Evolutionary conservation across 2,888 invertebrate genomes (phyloP).

Genomic region (Brachyptera risi): DNA sequence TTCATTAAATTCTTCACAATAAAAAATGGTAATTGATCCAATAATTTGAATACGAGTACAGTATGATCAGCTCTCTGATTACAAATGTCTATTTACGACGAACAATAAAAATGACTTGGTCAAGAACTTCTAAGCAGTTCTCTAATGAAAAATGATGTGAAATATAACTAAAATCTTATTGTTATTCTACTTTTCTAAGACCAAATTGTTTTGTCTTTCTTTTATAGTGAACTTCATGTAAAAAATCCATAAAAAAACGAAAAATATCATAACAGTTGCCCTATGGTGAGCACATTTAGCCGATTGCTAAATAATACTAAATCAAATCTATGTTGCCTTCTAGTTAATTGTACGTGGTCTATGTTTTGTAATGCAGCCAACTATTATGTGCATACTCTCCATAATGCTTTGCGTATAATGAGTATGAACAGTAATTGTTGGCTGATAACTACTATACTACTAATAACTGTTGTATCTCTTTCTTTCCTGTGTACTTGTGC

Average conservation of each 20-base stretch:
- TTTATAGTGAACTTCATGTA: slow-evolving; percentile 48
- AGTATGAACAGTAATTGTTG: slow-evolving; percentile 7
- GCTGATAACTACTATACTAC: background rate
- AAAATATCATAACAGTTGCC: slow-evolving; percentile 28
- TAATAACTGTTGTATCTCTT: slow-evolving; percentile 5
- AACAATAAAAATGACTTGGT: too few species aligned
- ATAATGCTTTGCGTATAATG: too few species aligned
- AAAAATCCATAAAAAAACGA: slow-evolving; percentile 36
- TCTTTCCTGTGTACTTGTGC: slow-evolving; percentile 12
- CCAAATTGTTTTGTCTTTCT: slow-evolving; percentile 35
- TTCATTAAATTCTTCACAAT: too few species aligned
- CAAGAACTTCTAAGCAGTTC: too few species aligned
- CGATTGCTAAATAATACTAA: slow-evolving; percentile 19
- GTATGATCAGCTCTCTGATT: too few species aligned
- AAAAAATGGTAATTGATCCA: too few species aligned
- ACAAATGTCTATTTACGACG: too few species aligned
- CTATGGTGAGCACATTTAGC: slow-evolving; percentile 25
- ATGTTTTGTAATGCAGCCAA: slow-evolving; percentile 14
- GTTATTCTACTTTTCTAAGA: too few species aligned
- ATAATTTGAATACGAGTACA: too few species aligned
- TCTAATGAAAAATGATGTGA: too few species aligned
- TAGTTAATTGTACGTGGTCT: slow-evolving; percentile 18
- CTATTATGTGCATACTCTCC: too few species aligned
- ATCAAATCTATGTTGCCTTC: slow-evolving; percentile 23
- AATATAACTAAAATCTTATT: too few species aligned